Percentiles rank a stretch among this genome's conserved stretches.
These are phyloP conservation scores for Euspilapteryx auroguttella DNA, from an alignment of 2,888 invertebrate genomes.

Conservation along the genomic window DNA sequence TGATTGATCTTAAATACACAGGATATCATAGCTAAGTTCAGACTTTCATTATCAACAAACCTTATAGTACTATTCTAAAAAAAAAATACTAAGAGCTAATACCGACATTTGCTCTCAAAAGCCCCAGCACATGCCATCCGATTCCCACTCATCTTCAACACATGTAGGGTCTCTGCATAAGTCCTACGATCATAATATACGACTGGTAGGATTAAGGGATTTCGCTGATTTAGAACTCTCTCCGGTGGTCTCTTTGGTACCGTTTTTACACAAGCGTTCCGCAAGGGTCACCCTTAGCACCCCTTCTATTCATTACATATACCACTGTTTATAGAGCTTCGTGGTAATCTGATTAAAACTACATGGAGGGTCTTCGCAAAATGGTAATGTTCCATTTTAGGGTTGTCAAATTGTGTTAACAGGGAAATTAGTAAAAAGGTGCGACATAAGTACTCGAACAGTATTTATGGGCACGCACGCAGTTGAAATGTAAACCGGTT, in stretches of 20 bases:
- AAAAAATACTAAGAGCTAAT: too few species aligned
- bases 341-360: too few species aligned
- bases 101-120: too few species aligned
- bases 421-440: constrained; percentile 54
- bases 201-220: constrained; percentile 44
- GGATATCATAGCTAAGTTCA: too few species aligned
- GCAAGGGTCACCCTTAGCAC: constrained; percentile 25
- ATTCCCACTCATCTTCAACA: constrained; percentile 26
- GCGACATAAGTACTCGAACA: constrained; percentile 35
- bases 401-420: constrained; percentile 39
- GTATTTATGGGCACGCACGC: constrained; percentile 31
- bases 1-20: too few species aligned
- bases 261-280: constrained; percentile 19
- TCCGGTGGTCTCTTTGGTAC: constrained; percentile 47
- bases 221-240: constrained; percentile 27
- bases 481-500: constrained; percentile 25
- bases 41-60: too few species aligned
- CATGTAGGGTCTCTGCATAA: constrained; percentile 49
- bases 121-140: constrained; percentile 12
- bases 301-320: constrained; percentile 20
- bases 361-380: too few species aligned
- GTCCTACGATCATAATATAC: constrained; percentile 52
- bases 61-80: too few species aligned
- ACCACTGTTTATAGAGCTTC: too few species aligned
- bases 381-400: constrained; percentile 46